Percentiles rank a stretch among this genome's conserved stretches.
These are phyloP conservation scores for Epirrhoe tristata DNA, from an alignment of 2,888 invertebrate species.

Conservation along the genomic window DNA sequence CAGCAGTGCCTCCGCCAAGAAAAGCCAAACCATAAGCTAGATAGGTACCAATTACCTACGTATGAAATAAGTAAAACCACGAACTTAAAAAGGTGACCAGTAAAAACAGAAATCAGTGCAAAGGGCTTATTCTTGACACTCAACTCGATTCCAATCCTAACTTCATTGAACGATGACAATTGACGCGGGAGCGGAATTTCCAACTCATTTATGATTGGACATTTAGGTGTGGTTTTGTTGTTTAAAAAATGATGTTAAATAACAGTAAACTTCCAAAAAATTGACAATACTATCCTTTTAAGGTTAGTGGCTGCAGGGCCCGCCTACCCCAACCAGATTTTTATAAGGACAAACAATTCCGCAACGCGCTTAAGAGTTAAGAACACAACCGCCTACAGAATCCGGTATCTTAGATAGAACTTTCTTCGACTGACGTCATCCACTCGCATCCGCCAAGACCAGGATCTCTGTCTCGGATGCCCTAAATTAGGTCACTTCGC, in stretches of 20 bases:
- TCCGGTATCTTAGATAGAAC: slow-evolving; percentile 41
- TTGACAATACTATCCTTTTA: neutral
- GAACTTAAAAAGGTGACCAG: no score
- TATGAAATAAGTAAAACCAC: no score
- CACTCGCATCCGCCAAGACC: slow-evolving; percentile 36
- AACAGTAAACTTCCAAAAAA: neutral
- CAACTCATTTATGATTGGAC: no score
- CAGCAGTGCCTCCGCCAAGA: no score
- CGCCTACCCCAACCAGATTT: slow-evolving; percentile 11
- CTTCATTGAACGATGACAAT: no score
- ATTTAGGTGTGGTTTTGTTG: no score
- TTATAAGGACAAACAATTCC: slow-evolving; percentile 20
- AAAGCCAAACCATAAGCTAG: no score
- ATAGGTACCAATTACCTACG: no score
- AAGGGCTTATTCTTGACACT: no score
- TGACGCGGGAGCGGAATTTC: no score
- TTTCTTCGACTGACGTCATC: slow-evolving; percentile 48
- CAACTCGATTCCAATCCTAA: no score
- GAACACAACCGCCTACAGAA: slow-evolving; percentile 28
- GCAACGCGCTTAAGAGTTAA: slow-evolving; percentile 15
- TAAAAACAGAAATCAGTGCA: no score
- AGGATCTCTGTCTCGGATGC: slow-evolving; percentile 34
- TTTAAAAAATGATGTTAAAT: neutral
- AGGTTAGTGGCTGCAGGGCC: neutral
- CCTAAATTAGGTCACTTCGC: slow-evolving; percentile 41